phyloP scores from a whole-genome alignment of 2,888 invertebrate species.

The Metalampra italica region DNA sequence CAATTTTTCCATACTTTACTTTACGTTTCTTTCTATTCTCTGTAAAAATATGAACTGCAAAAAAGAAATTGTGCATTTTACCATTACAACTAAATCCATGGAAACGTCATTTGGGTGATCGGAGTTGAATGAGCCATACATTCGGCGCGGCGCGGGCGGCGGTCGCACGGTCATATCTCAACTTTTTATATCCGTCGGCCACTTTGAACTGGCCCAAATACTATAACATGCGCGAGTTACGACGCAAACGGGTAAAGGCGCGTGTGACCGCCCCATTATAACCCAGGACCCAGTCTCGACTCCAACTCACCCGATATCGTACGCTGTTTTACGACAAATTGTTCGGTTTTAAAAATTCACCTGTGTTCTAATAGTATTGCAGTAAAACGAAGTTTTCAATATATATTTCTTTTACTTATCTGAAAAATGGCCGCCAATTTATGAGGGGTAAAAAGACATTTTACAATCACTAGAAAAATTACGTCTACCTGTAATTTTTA shows the following conservation, averaged over 20 bases:
- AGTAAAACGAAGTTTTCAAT: no score
- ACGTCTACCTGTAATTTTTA: no score
- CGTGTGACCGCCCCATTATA: slow-evolving; percentile 49
- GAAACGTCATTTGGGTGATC: slow-evolving; percentile 24
- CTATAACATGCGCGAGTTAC: slow-evolving; percentile 72
- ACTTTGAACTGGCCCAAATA: slow-evolving; percentile 72
- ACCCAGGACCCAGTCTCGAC: slow-evolving; percentile 8
- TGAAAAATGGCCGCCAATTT: no score
- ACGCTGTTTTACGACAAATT: slow-evolving; percentile 53
- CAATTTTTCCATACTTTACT: no score
- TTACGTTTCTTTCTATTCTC: no score
- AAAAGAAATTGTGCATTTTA: background rate
- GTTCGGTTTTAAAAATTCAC: slow-evolving; percentile 38
- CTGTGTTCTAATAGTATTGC: slow-evolving; percentile 12
- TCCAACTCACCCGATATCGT: slow-evolving; percentile 21
- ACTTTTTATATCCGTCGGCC: slow-evolving; percentile 66
- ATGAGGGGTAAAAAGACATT: no score
- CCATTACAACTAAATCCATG: background rate
- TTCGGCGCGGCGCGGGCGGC: slow-evolving; percentile 31
- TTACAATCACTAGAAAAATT: no score
- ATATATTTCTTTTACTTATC: no score
- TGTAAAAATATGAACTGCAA: no score
- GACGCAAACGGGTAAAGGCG: slow-evolving; percentile 50
- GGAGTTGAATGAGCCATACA: slow-evolving; percentile 58
- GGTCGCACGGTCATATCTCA: slow-evolving; percentile 66